Evolutionary conservation across 2,113 vertebrate genomes (phyloP), one percentile per base, ranked within the genome.

Genomic region (Microcebus lehilahytsara): DNA sequence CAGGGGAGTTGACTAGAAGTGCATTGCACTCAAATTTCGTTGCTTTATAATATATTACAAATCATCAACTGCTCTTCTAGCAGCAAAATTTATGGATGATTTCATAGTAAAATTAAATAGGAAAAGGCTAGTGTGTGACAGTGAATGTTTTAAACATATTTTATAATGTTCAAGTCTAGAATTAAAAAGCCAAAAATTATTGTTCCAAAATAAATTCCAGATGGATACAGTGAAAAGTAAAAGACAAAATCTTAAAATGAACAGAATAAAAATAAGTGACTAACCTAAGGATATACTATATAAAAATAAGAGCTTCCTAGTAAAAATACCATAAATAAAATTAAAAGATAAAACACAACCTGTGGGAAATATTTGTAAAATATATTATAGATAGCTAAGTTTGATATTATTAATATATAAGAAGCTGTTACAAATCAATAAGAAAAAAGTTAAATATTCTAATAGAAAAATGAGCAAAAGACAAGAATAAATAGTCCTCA

Each of bases 1-100:
- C 85, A 92, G 79, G 30, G 56, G 62, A 92, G 88, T 92, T 97
- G 91, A 92, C 74, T 95, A 96, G 95, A 96, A 97, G 88, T 94
- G 49, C 75, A 95, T 74, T 56, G 79, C 77, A 89, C 86, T 97
- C 81, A 77, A 93, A 95, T 95, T 91, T 66, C 66, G 17, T 89
- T 96, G 83, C 67, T 92, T 96, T 91, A 89, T 94, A 96, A 97
- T 94, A 77, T 95, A 92, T 96, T 96, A 88, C 53, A 96, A 96
- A 97, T 96, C 83, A 97, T 89, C 87, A 95, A 72, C 72, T 96
- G 46, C 84, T 95, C 86, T 89, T 96, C 87, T 92, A 89, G 95
- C 53, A 93, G 53, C 79, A 93, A 95, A 96, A 97, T 96, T 96
- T 95, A 89, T 95, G 86, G 96, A 83, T 97, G 67, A 90, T 93